phyloP scores from a whole-genome alignment of 2,797 vertebrate genomes.

The Sebastes umbrosus region DNA sequence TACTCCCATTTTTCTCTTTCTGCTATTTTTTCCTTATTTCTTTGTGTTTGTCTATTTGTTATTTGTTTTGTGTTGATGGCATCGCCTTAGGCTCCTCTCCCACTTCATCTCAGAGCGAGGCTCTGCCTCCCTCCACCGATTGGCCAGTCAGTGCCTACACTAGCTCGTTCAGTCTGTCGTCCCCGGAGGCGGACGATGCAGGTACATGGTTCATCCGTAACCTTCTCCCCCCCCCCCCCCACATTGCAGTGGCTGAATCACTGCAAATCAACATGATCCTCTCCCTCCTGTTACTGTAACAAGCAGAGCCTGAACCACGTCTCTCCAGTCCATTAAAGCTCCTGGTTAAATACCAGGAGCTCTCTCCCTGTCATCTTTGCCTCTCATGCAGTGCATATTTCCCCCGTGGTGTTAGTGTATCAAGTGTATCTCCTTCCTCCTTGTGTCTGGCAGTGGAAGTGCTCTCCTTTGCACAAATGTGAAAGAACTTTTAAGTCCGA shows the following conservation, averaged over 20 bases:
- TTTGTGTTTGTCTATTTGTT: conserved; percentile 66
- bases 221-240: conserved; percentile 4
- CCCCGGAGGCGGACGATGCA: conserved; percentile 86
- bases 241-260: conserved; percentile 36
- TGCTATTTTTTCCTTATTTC: conserved; percentile 65
- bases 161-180: conserved; percentile 90
- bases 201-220: conserved; percentile 78
- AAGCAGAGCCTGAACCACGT: conserved; percentile 22
- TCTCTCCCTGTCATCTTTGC: conserved; percentile 19
- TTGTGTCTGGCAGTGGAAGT: conserved; percentile 53
- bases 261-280: conserved; percentile 39
- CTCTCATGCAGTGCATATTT: conserved; percentile 20
- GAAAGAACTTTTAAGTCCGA: neutral
- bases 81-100: conserved; percentile 83
- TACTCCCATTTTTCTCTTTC: conserved; percentile 67
- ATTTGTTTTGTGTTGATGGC: conserved; percentile 67
- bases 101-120: conserved; percentile 90
- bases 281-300: conserved; percentile 28
- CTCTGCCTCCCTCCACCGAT: conserved; percentile 91
- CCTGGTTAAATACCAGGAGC: conserved; percentile 20
- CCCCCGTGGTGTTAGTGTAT: conserved; percentile 38
- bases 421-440: conserved; percentile 17
- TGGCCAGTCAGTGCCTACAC: conserved; percentile 92
- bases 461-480: neutral
- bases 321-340: conserved; percentile 19